These are phyloP conservation scores for Hafferia zeledoni DNA, from an alignment of 2,797 vertebrate genomes.

Conservation along the genomic window DNA sequence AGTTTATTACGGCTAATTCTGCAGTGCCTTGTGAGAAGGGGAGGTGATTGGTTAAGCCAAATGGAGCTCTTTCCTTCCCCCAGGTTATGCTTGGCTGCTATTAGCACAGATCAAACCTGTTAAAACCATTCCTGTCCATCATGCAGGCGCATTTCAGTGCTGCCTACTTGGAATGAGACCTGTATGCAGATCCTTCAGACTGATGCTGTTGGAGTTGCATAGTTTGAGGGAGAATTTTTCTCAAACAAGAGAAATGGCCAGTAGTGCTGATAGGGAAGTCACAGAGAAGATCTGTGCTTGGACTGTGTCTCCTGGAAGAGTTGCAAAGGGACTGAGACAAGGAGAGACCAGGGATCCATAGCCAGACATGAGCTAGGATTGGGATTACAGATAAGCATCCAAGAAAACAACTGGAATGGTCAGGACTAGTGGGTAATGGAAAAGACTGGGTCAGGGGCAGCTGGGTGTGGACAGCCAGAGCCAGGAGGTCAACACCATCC, in stretches of 20 bases:
- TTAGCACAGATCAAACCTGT: not conserved
- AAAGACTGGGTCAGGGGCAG: not conserved
- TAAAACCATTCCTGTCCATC: not conserved
- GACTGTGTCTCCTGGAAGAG: not conserved
- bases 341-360: not conserved
- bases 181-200: not conserved
- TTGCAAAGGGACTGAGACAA: not conserved
- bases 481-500: not conserved
- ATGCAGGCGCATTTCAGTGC: not conserved
- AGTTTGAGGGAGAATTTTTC: not conserved
- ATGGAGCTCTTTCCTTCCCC: not conserved
- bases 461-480: not conserved
- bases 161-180: not conserved
- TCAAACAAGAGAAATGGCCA: not conserved
- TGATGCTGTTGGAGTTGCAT: not conserved
- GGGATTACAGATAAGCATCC: not conserved
- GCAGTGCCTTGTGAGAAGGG: not conserved
- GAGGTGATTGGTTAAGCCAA: not conserved
- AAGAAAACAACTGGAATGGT: not conserved
- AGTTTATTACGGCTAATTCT: not conserved
- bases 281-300: not conserved
- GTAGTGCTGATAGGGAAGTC: rapidly evolving
- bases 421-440: not conserved
- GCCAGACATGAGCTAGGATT: not conserved
- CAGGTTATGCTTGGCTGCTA: not conserved